Base-by-base conservation (phyloP, 2,113 vertebrate species). In the Gambusia affinis region DNA sequence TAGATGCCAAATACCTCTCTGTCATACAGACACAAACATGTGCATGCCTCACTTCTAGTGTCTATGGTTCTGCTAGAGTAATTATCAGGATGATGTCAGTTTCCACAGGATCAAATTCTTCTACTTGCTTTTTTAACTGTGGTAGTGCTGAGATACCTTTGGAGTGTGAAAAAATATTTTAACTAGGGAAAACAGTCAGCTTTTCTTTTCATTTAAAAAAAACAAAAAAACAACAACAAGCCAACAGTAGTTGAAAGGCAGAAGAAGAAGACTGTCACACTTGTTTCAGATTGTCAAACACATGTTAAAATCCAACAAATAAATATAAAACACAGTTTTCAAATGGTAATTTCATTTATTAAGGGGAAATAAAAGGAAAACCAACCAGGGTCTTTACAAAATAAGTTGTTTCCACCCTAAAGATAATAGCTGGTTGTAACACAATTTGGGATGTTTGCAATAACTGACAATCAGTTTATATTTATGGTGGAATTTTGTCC, bases 31-130 rank as follows among this genome's bases (percentile, higher is more conserved):
- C 80, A 74, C 78, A 78, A 57, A 64, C 82, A 81, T 70, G n/a
- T 67, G 80, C 75, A 84, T 72, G 72, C 70, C 67, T 80, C 63
- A 54, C 60, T 73, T 81, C 72, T 61, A 76, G 22, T 75, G 87
- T 81, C 85, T 81, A 65, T 64, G 77, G 82, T 81, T 88, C 74
- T 73, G 65, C 66, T 70, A 42, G 39, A 63, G 70, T 80, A 75
- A 90, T 87, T 80, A 85, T 86, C 73, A 86, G 70, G 79, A 73
- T 88, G 85, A 87, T 88, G 80, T 86, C 79, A 88, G 61, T 68
- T 83, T 80, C 80, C 83, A 76, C 29, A 12, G 85, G 60, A 81
- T 78, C 73, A 33, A 62, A 67, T 57, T 67, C 4, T 57, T 64
- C 24, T 73, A 68, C 3, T 60, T 31, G 4, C 51, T 79, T 39